Conservation (phyloP, 2,888 invertebrate genomes). For the Invenusta paracnida region DNA sequence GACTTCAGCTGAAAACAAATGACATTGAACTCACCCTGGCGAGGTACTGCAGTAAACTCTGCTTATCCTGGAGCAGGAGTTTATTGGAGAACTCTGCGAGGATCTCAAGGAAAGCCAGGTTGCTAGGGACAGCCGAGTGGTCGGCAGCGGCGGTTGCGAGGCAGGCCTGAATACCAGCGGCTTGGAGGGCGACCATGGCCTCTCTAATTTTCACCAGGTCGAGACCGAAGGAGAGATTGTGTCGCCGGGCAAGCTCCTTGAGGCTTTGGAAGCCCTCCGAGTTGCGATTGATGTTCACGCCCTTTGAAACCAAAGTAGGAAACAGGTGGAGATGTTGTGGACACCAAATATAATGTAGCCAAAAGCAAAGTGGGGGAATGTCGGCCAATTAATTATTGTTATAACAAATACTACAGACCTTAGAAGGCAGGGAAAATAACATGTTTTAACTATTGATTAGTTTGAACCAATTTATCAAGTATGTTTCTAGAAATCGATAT, state of each 20-base stretch:
- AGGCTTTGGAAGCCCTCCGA: conserved; percentile 74
- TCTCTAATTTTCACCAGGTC: conserved; percentile 93
- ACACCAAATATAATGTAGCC: too few species aligned
- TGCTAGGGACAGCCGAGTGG: conserved; percentile 71
- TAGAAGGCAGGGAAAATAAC: too few species aligned
- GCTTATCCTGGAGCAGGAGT: conserved; percentile 87
- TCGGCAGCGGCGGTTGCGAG: not conserved
- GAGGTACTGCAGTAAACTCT: not conserved
- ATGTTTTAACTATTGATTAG: too few species aligned
- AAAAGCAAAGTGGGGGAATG: too few species aligned
- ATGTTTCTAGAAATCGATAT: too few species aligned
- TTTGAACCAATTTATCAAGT: too few species aligned
- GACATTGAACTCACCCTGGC: conserved; percentile 3
- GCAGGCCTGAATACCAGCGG: conserved; percentile 50
- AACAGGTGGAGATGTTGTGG: too few species aligned
- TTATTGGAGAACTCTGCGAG: conserved; percentile 92
- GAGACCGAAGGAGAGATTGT: conserved; percentile 90
- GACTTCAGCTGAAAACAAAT: too few species aligned
- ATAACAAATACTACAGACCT: too few species aligned
- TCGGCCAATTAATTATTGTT: too few species aligned
- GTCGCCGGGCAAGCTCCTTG: conserved; percentile 87
- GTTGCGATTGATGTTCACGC: conserved; percentile 65
- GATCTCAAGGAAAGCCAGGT: conserved; percentile 87
- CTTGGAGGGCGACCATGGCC: conserved; percentile 85
- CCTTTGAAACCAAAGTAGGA: too few species aligned